Base-by-base conservation (phyloP, 2,113 vertebrate species). In the Eidolon helvum region DNA sequence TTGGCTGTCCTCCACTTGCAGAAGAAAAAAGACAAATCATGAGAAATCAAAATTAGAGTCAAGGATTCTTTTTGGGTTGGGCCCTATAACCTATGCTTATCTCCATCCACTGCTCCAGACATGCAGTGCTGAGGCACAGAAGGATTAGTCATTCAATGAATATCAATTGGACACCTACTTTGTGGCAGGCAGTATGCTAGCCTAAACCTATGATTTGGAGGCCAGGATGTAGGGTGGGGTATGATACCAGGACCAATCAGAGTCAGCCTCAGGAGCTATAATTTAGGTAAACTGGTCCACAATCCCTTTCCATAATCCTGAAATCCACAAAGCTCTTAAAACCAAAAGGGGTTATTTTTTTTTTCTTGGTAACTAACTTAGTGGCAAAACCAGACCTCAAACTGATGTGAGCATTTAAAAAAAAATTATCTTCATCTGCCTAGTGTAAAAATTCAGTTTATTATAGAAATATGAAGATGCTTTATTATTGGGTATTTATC, bases 291-390 rank as follows among this genome's bases (percentile, higher is more conserved):
- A 92, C 3, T 7, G 69, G 38, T 45, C 21, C 74, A 95, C 43
- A 69, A 69, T 78, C 14, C 21, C 26, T 77, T 88, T 85, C 28
- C 18, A 68, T 69, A 91, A 94, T 89, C 12, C 57, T 74, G 50
- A 96, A 91, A 95, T 83, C 57, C 18, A 78, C 43, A 96, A 94
- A 82, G 61, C 38, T 85, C 88, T 94, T 74, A 90, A 97, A 96
- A 89, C 8, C 10, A 75, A 93, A 85, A 85, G 30, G 18, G 50
- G 50, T 50, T 50, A 1, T 22, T 83, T 83, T 87, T 83, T 43
- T 43, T 55, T 53, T 40, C 50, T 50, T 50, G 50, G n/a, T 90
- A 92, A 79, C 80, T 82, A 93, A 66, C 14, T 74, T 74, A 38
- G 55, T 96, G 55, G 33, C 69, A 96, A 97, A 92, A 38, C 35